Evolutionary conservation across 2,113 vertebrate species (phyloP).

Genomic region (Mastomys coucha): DNA sequence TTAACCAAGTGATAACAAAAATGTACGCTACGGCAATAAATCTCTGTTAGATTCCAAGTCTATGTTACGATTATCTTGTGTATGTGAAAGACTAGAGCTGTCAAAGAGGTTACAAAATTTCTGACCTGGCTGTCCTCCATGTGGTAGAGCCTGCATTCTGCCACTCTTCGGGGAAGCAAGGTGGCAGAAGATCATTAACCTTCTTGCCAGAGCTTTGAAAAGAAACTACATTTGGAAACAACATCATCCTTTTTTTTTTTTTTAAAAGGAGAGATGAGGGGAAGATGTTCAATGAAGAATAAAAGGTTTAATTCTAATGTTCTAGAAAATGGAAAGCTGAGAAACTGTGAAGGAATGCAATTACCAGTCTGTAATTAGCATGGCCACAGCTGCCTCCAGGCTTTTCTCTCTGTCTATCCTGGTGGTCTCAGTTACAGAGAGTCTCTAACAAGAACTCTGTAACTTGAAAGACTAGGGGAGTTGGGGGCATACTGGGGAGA

Average conservation of each 20-base stretch:
- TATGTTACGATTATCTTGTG: not conserved
- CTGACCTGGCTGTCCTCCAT: not conserved
- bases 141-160: not conserved
- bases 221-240: not conserved
- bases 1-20: not conserved
- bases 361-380: not conserved
- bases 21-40: not conserved
- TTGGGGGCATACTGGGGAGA: not conserved
- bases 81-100: not conserved
- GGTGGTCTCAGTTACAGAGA: not conserved
- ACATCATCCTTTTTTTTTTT: not conserved
- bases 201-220: not conserved
- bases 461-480: not conserved
- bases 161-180: not conserved
- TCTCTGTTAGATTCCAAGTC: not conserved
- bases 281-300: not conserved
- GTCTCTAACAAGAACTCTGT: not conserved
- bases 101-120: not conserved
- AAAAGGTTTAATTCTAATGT: not conserved
- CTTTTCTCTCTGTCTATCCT: not conserved
- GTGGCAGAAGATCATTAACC: not conserved
- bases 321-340: not conserved
- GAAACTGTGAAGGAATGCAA: not conserved
- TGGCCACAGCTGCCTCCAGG: not conserved
- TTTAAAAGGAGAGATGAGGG: not conserved